Conservation (phyloP, 2,113 vertebrate species). For the Odocoileus virginianus region DNA sequence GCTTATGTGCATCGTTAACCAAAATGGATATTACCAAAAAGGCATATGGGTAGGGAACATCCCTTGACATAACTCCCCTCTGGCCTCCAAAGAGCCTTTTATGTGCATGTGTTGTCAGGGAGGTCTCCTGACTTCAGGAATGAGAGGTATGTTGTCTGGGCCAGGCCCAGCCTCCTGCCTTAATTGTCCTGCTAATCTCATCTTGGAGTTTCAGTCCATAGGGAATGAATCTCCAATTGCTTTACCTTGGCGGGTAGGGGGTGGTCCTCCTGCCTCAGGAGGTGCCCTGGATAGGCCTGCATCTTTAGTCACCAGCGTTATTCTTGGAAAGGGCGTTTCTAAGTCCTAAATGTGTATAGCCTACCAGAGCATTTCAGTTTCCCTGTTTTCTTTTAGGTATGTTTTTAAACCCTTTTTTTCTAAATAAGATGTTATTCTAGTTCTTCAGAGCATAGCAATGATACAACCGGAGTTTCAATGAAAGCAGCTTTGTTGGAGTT, state of each 20-base stretch:
- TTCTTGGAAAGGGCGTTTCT: not conserved
- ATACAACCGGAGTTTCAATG: not conserved
- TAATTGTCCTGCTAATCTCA: not conserved
- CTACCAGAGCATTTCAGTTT: not conserved
- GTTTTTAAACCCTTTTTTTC: not conserved
- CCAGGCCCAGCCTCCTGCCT: not conserved
- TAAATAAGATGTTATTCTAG: not conserved
- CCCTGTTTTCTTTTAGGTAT: not conserved
- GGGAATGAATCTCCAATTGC: not conserved
- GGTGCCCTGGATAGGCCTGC: not conserved
- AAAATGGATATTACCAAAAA: not conserved
- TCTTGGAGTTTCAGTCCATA: not conserved
- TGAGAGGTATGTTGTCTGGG: not conserved
- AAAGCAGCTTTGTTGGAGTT: not conserved
- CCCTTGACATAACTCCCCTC: not conserved
- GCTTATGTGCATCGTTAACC: accelerated
- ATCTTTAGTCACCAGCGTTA: not conserved
- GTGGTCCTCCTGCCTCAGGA: not conserved
- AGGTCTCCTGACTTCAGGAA: not conserved
- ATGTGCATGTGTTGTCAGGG: not conserved
- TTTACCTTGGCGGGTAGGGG: not conserved
- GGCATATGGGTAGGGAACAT: not conserved
- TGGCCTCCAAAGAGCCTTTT: not conserved
- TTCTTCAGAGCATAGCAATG: not conserved
- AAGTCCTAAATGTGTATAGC: not conserved